Evolutionary conservation across 2,888 invertebrate genomes (phyloP), one percentile per base, ranked within the genome.

Genomic region (Nomada goodeniana): DNA sequence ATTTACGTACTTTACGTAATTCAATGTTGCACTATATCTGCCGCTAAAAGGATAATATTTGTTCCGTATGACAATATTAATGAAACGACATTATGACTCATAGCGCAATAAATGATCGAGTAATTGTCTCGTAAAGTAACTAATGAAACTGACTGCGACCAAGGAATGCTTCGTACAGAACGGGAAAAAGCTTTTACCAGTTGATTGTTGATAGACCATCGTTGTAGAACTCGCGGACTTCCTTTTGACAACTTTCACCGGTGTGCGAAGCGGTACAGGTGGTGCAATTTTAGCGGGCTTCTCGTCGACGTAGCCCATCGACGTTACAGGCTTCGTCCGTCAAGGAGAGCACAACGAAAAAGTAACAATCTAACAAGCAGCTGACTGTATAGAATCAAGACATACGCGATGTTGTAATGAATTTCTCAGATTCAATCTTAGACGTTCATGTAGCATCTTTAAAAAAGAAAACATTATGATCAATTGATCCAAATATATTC

Each of bases 241-340:
- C 64, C 52, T 69, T 76, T 69, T 79, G 29, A 52, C 26, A 13
- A 20, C 11, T 20, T 26, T 4, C n/a, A 26, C 13, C n/a, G 78
- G 93, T n/a, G 85, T 65, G 52, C 84, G 78, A 15, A 80, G 42
- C 0, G 89, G 78, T 9, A 89, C 76, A 5, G 89, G 82, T 11
- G 84, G 72, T 5, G 85, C 65, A 47, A 60, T 26, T 47, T 79
- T 81, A 36, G 23, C 47, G 0, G 36, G 55, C 70, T 85, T 91
- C 67, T 92, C 92, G 63, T 92, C 84, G 18, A 89, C 88, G 61
- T 90, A 91, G 55, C 88, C 88, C 61, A 92, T 82, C 5, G 89
- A 86, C 11, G 76, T 67, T 13, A 78, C 59, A 7, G 79, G 52
- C 65, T 85, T 78, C 20, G 55, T 2, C 86, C 84, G n/a, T 23